Evolutionary conservation across 2,888 invertebrate species (phyloP).

Genomic region (Ormyrus pomaceus): DNA sequence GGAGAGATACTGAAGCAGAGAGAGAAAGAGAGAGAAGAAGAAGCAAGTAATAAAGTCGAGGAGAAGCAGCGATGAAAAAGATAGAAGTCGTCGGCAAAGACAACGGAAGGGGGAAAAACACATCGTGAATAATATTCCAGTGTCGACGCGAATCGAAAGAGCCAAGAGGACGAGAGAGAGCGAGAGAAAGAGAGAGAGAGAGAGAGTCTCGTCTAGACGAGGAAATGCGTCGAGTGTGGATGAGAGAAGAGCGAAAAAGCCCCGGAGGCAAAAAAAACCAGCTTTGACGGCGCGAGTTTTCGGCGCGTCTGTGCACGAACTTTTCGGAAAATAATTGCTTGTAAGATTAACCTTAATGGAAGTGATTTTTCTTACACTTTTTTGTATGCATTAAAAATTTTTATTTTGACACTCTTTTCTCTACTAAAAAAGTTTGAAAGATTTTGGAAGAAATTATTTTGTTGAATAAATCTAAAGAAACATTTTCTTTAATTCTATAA

Average conservation of each 20-base stretch:
- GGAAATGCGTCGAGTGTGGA: not conserved
- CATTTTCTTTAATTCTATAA: too few relatives aligned
- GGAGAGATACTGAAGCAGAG: constrained; percentile 67
- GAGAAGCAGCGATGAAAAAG: not conserved
- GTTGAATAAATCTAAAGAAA: too few relatives aligned
- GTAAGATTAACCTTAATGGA: not conserved
- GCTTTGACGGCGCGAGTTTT: constrained; percentile 27
- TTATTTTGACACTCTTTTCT: too few relatives aligned
- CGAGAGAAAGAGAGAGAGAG: too few relatives aligned
- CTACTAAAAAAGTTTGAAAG: too few relatives aligned
- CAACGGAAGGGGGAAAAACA: not conserved
- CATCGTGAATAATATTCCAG: constrained; percentile 47
- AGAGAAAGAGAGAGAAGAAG: constrained; percentile 1
- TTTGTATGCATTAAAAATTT: too few relatives aligned
- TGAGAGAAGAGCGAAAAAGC: not conserved
- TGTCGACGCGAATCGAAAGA: constrained; percentile 26
- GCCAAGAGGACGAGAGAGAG: not conserved
- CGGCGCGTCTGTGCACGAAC: not conserved
- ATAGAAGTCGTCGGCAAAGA: constrained; percentile 12
- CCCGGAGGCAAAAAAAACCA: not conserved
- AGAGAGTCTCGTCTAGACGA: constrained; percentile 1
- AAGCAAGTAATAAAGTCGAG: not conserved
- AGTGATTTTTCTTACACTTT: not conserved
- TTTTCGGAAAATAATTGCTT: not conserved
- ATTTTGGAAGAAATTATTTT: too few relatives aligned